Percentiles rank a stretch among this genome's conserved stretches.
Conservation (phyloP, 1,140 invertebrate genomes). For the Tachypleus tridentatus region DNA sequence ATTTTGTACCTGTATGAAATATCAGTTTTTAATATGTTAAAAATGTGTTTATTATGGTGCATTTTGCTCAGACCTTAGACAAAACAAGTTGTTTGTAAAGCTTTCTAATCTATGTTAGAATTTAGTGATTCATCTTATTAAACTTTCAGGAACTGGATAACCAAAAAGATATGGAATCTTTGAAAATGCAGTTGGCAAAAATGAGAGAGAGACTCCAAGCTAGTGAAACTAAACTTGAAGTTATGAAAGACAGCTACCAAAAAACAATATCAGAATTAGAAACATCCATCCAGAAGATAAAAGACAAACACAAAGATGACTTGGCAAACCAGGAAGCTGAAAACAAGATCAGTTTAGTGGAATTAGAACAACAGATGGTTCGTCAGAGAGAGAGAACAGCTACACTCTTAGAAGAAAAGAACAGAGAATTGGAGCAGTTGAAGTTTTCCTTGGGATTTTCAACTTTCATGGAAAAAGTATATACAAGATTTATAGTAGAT, state of each 20-base stretch:
- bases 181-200: conserved; percentile 32
- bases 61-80: neutral
- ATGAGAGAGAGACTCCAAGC: conserved; percentile 28
- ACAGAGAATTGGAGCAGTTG: conserved; percentile 56
- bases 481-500: too few species aligned
- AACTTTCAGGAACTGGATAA: conserved; percentile 11
- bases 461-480: too few species aligned
- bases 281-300: conserved; percentile 42
- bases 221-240: conserved; percentile 21
- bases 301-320: conserved; percentile 46
- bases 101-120: neutral
- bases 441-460: conserved; percentile 39
- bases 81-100: neutral
- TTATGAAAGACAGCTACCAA: conserved; percentile 21
- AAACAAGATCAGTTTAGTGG: conserved; percentile 43
- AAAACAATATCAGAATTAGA: conserved; percentile 18
- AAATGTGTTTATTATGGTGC: neutral
- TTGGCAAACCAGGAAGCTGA: conserved; percentile 41
- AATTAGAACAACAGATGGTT: conserved; percentile 58
- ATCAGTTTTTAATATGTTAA: neutral
- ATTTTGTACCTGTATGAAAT: too few species aligned
- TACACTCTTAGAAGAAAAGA: conserved; percentile 61
- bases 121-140: too few species aligned
- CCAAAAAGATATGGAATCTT: conserved; percentile 30
- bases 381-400: conserved; percentile 65